A percentile compares a stretch with the other conserved stretches of the same genome.
phyloP scores from a whole-genome alignment of 2,888 invertebrate genomes.

The Xanthia icteritia region DNA sequence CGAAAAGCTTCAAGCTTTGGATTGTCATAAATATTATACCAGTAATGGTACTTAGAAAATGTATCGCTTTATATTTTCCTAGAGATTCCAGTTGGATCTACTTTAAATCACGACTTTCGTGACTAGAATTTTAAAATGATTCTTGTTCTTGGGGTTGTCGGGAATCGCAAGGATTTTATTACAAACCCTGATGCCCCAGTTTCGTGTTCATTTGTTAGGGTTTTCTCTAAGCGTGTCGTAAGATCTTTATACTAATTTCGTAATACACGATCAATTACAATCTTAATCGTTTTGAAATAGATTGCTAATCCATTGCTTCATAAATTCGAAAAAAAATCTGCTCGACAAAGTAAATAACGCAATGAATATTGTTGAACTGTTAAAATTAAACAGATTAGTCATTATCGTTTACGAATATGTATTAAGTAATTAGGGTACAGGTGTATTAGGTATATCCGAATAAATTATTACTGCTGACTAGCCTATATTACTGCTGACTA shows the following conservation, averaged over 20 bases:
- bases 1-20: background rate
- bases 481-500: background rate
- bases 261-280: no score
- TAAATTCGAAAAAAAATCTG: no score
- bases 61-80: background rate
- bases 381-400: no score
- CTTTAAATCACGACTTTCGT: conserved; percentile 1
- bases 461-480: no score
- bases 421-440: no score
- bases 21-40: conserved; percentile 2
- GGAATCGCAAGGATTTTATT: background rate
- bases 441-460: background rate
- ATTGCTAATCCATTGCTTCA: no score
- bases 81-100: background rate
- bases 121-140: conserved; percentile 4
- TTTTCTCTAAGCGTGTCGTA: background rate
- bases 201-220: background rate
- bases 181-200: background rate
- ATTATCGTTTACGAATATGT: no score
- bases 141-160: background rate
- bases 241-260: no score
- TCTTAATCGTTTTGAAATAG: no score
- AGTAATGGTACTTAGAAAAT: conserved; percentile 13
- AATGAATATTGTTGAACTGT: no score
- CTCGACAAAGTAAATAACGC: no score